phyloP scores from a whole-genome alignment of 2,113 vertebrate genomes.

The Eurystomus gularis region DNA sequence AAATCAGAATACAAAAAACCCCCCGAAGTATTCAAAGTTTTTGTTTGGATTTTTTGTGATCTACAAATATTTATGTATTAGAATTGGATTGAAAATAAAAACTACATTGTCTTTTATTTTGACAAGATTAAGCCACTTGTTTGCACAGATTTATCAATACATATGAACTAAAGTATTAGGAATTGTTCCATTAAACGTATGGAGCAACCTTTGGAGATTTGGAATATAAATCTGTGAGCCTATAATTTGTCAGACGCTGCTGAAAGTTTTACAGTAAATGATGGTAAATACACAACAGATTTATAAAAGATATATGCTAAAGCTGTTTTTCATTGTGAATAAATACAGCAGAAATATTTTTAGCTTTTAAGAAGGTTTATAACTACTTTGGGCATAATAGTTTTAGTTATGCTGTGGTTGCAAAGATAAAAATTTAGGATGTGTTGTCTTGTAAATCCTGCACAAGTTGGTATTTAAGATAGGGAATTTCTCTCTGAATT shows the following conservation, averaged over 20 bases:
- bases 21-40: background rate
- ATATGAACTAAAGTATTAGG: background rate
- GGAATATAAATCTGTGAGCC: background rate
- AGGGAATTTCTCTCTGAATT: background rate
- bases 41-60: background rate
- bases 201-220: background rate
- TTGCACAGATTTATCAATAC: background rate
- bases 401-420: background rate
- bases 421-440: background rate
- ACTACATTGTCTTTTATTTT: background rate
- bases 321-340: background rate
- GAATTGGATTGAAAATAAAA: background rate
- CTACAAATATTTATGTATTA: background rate
- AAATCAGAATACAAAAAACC: background rate
- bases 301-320: background rate
- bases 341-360: background rate
- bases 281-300: background rate
- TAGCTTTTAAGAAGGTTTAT: background rate
- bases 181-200: background rate
- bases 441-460: background rate
- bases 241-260: background rate
- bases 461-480: background rate
- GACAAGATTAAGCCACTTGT: background rate
- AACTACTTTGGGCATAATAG: background rate
- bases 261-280: background rate